A percentile compares a stretch with the other conserved stretches of the same genome.
Evolutionary conservation across 2,113 vertebrate species (phyloP).

Genomic region (Antechinus stuartii): DNA sequence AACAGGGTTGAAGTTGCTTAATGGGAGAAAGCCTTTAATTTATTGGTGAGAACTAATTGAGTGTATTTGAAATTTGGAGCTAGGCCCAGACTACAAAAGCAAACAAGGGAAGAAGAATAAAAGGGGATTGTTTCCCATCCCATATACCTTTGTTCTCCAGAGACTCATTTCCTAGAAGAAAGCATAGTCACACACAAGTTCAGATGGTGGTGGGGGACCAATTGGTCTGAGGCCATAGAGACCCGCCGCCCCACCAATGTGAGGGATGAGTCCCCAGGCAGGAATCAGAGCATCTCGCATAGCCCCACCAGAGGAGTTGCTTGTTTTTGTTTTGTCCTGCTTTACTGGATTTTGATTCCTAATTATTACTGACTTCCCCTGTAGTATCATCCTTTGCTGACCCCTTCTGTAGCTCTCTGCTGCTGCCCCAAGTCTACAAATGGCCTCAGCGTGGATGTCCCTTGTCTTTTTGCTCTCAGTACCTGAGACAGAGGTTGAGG

Average conservation of each 20-base stretch:
- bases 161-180: background rate
- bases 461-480: background rate
- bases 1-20: conserved; percentile 28
- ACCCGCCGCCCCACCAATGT: background rate
- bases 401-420: background rate
- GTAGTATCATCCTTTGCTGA: background rate
- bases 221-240: background rate
- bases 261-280: background rate
- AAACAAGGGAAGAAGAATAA: conserved; percentile 19
- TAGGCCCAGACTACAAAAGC: conserved; percentile 34
- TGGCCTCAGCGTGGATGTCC: background rate
- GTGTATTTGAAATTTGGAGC: conserved; percentile 32
- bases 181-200: background rate
- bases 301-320: background rate
- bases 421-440: background rate
- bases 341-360: background rate
- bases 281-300: background rate
- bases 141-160: background rate
- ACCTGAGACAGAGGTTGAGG: background rate
- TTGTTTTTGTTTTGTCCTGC: background rate
- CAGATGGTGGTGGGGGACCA: background rate
- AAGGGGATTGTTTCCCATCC: background rate
- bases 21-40: conserved; percentile 65
- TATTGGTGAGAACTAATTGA: conserved; percentile 36
- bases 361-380: background rate